A percentile compares a stretch with the other conserved stretches of the same genome.
Evolutionary conservation across 2,797 vertebrate species (phyloP).

Genomic region (Molossus molossus): DNA sequence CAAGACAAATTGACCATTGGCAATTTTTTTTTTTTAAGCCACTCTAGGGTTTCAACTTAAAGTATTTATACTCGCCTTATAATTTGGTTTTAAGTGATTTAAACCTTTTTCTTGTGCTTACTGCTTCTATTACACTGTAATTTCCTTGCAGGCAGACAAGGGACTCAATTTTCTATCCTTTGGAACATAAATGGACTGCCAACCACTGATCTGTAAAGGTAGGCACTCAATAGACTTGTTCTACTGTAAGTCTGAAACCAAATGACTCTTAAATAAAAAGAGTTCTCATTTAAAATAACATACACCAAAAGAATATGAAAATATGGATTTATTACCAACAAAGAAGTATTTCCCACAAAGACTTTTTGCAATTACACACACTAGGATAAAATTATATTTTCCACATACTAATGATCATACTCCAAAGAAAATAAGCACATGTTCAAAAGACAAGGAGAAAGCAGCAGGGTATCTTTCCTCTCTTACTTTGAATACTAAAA

Average conservation of each 20-base stretch:
- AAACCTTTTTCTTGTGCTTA: slow-evolving; percentile 26
- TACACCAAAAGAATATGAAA: slow-evolving; percentile 77
- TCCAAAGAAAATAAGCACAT: slow-evolving; percentile 70
- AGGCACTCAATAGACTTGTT: not conserved
- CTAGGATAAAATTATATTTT: slow-evolving; percentile 65
- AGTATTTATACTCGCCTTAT: slow-evolving; percentile 4
- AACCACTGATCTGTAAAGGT: slow-evolving; percentile 37
- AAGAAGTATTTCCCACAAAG: slow-evolving; percentile 69
- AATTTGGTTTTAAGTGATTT: not conserved
- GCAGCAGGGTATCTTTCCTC: slow-evolving; percentile 66
- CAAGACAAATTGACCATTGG: not conserved
- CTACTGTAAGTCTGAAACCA: slow-evolving; percentile 58
- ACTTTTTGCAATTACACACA: slow-evolving; percentile 61
- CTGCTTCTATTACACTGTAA: slow-evolving; percentile 26
- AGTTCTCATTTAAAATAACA: slow-evolving; percentile 61
- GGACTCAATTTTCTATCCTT: slow-evolving; percentile 53
- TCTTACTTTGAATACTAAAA: slow-evolving; percentile 58
- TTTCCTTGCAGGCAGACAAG: slow-evolving; percentile 28
- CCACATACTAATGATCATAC: slow-evolving; percentile 18
- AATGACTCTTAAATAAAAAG: slow-evolving; percentile 58
- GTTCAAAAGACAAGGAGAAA: slow-evolving; percentile 70
- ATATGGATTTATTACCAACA: slow-evolving; percentile 83
- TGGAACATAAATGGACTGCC: not conserved
- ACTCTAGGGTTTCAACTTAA: slow-evolving; percentile 8
- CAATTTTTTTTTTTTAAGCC: not conserved